phyloP scores from a whole-genome alignment of 2,888 invertebrate species.

The Drosophila siamana region DNA sequence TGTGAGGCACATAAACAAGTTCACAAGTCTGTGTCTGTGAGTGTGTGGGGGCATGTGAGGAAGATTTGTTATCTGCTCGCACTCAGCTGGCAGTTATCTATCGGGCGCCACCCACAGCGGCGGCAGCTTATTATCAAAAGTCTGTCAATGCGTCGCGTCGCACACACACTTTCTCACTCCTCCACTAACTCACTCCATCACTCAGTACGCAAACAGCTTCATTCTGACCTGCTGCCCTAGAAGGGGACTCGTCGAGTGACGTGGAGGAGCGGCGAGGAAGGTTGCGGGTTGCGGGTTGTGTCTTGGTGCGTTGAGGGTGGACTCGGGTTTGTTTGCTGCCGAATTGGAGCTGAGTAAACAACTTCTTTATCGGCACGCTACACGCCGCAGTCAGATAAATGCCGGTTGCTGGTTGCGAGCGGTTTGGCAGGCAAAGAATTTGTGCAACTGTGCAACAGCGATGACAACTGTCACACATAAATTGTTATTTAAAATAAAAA shows the following conservation, averaged over 20 bases:
- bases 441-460: constrained; percentile 35
- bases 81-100: constrained; percentile 60
- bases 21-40: constrained; percentile 43
- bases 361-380: constrained; percentile 83
- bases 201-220: constrained; percentile 56
- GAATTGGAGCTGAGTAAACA: constrained; percentile 79
- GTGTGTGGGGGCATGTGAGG: background rate
- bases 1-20: constrained; percentile 48
- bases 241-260: constrained; percentile 38
- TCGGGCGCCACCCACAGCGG: constrained; percentile 22
- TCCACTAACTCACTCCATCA: constrained; percentile 4
- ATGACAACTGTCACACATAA: constrained; percentile 30
- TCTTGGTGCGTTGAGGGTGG: constrained; percentile 2
- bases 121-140: constrained; percentile 72
- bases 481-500: constrained; percentile 55
- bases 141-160: constrained; percentile 67
- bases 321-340: constrained; percentile 48
- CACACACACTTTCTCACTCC: too few relatives aligned
- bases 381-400: constrained; percentile 76
- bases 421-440: constrained; percentile 7
- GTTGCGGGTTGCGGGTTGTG: too few relatives aligned
- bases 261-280: constrained; percentile 8
- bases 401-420: constrained; percentile 3
- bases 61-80: constrained; percentile 72
- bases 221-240: constrained; percentile 77